Percentiles rank a stretch among this genome's conserved stretches.
Evolutionary conservation across 2,797 vertebrate species (phyloP).

Genomic region (Falco novaeseelandiae): DNA sequence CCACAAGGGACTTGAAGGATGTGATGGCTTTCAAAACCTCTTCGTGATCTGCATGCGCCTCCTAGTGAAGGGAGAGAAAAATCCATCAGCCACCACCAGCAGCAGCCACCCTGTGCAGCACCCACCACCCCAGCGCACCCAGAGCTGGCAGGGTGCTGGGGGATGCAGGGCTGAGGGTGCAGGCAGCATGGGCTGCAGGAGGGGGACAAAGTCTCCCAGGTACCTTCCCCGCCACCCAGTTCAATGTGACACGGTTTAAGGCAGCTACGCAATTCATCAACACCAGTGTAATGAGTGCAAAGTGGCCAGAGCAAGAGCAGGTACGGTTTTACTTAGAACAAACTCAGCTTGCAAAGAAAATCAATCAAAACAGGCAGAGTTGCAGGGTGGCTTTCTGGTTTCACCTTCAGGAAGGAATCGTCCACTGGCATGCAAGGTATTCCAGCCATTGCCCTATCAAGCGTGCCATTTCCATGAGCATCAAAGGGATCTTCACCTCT

Average conservation of each 20-base stretch:
- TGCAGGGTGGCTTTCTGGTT: background rate
- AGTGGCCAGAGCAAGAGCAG: background rate
- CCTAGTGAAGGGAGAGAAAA: slow-evolving; percentile 78
- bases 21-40: slow-evolving; percentile 88
- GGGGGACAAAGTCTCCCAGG: background rate
- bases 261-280: background rate
- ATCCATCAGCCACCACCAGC: background rate
- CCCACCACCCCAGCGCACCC: background rate
- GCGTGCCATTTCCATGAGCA: background rate
- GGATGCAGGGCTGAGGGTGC: background rate
- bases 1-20: slow-evolving; percentile 92
- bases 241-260: background rate
- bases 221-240: background rate
- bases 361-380: background rate
- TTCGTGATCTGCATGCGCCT: slow-evolving; percentile 91
- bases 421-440: background rate
- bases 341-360: background rate
- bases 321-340: background rate
- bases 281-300: background rate
- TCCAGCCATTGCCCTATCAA: background rate
- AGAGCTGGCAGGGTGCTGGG: background rate
- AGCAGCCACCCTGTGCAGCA: background rate
- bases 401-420: background rate
- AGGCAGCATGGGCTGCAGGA: background rate
- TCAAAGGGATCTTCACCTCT: background rate